Conservation (phyloP, 2,113 vertebrate genomes). For the Eclectus roratus region DNA sequence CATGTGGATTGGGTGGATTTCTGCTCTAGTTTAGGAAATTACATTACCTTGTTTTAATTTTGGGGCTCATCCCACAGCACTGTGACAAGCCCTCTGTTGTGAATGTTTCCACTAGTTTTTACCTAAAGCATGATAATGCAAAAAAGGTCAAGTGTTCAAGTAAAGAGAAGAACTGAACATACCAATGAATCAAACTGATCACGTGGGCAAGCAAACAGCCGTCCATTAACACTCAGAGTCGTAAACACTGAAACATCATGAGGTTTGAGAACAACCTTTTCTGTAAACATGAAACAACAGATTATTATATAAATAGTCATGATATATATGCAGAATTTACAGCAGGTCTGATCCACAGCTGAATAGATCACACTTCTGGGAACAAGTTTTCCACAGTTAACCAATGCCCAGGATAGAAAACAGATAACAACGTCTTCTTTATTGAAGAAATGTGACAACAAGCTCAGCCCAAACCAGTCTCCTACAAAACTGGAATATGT, state of each 20-base stretch:
- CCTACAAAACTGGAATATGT: neutral
- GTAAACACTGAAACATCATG: slow-evolving; percentile 96
- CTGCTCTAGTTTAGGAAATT: neutral
- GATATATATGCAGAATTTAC: slow-evolving; percentile 26
- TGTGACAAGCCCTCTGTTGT: neutral
- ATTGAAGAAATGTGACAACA: neutral
- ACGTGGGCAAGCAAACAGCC: slow-evolving; percentile 90
- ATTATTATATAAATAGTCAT: neutral
- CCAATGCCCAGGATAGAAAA: neutral
- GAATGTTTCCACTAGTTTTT: neutral
- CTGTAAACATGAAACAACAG: slow-evolving; percentile 76
- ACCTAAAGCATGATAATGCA: neutral
- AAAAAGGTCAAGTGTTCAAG: neutral
- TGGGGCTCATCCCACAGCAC: neutral
- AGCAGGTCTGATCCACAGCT: slow-evolving; percentile 15
- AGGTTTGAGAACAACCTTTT: slow-evolving; percentile 92
- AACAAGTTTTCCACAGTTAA: neutral
- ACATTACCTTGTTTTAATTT: neutral
- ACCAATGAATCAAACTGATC: slow-evolving; percentile 96
- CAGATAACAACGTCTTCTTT: neutral
- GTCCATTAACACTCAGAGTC: slow-evolving; percentile 90
- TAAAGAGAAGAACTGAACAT: slow-evolving; percentile 28
- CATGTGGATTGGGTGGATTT: neutral
- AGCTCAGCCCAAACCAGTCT: neutral
- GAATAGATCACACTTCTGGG: neutral